phyloP scores from a whole-genome alignment of 2,797 vertebrate species.

The Malacoctenus gilli region DNA sequence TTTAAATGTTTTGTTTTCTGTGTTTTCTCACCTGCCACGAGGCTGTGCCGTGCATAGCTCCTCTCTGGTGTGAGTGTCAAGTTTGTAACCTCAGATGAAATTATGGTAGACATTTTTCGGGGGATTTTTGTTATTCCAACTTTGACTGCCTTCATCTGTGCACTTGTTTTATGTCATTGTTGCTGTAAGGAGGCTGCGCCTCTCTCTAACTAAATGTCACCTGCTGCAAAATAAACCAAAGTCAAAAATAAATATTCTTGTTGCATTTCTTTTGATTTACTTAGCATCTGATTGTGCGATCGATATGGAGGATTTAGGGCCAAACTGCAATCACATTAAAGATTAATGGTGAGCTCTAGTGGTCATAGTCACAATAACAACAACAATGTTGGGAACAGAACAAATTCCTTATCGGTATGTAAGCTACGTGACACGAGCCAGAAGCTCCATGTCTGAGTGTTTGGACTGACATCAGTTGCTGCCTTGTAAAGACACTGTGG shows the following conservation, averaged over 20 bases:
- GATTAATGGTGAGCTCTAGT: too few relatives aligned
- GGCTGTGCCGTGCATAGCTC: slow-evolving; percentile 88
- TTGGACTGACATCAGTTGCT: neutral
- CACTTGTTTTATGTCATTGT: slow-evolving; percentile 44
- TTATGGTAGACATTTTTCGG: slow-evolving; percentile 16
- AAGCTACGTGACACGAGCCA: too few relatives aligned
- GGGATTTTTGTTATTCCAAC: neutral
- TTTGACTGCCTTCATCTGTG: slow-evolving; percentile 43
- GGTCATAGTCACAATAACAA: too few relatives aligned
- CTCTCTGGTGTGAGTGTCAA: slow-evolving; percentile 66
- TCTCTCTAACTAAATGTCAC: slow-evolving; percentile 38
- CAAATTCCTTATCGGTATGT: too few relatives aligned
- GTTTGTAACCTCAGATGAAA: slow-evolving; percentile 35
- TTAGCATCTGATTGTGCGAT: too few relatives aligned
- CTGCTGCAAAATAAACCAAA: slow-evolving; percentile 48
- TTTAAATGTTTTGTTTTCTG: slow-evolving; percentile 34
- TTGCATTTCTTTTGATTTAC: too few relatives aligned
- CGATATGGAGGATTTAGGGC: too few relatives aligned
- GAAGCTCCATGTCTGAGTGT: too few relatives aligned
- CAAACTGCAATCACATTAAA: too few relatives aligned
- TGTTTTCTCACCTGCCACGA: slow-evolving; percentile 49
- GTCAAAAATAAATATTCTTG: too few relatives aligned
- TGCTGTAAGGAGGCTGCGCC: slow-evolving; percentile 76
- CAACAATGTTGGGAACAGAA: too few relatives aligned
- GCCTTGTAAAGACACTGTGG: too few relatives aligned